These are phyloP conservation scores for Chlamydotis undulata DNA, from an alignment of 2,113 vertebrate genomes.

Conservation along the genomic window DNA sequence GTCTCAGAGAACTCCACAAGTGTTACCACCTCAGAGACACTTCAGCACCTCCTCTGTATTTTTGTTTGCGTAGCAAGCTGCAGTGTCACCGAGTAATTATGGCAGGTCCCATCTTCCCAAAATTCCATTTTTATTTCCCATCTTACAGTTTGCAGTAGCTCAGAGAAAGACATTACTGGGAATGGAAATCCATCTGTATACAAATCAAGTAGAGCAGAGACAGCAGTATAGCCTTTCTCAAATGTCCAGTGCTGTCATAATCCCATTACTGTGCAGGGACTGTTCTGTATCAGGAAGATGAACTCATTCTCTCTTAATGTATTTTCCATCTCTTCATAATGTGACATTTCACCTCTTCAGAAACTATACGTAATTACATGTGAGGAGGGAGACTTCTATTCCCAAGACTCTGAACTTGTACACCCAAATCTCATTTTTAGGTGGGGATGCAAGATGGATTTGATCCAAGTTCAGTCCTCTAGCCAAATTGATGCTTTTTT, in stretches of 20 bases:
- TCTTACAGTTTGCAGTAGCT: background rate
- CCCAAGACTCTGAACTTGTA: background rate
- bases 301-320: conserved; percentile 45
- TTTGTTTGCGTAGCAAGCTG: background rate
- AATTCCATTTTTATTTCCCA: background rate
- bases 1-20: background rate
- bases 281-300: conserved; percentile 40
- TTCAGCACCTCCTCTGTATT: background rate
- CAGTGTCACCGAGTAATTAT: background rate
- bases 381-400: background rate
- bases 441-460: background rate
- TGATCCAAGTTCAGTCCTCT: background rate
- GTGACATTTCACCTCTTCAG: conserved; percentile 49
- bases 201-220: background rate
- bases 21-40: background rate
- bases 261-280: conserved; percentile 31
- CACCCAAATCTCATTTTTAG: background rate
- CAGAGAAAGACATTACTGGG: background rate
- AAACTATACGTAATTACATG: background rate
- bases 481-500: background rate
- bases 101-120: background rate
- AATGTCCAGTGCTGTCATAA: background rate
- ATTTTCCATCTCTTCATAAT: conserved; percentile 43
- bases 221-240: background rate
- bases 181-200: background rate